These are phyloP conservation scores for Heliconius charithonia DNA, from an alignment of 2,888 invertebrate genomes.

Conservation along the genomic window DNA sequence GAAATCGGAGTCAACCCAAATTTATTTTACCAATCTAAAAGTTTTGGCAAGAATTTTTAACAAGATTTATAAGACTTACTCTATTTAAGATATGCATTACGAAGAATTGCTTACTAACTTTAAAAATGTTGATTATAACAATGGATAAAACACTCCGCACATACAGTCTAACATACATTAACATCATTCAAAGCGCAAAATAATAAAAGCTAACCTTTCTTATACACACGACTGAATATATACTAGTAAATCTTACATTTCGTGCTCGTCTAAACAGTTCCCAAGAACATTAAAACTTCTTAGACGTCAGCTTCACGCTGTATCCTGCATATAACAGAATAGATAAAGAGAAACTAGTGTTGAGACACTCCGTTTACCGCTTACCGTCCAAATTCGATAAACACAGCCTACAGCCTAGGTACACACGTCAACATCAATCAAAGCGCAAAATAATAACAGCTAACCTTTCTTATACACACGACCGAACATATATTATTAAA, in stretches of 20 bases:
- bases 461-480: constrained; percentile 11
- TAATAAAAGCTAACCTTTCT: constrained; percentile 23
- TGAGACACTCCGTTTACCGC: too few relatives aligned
- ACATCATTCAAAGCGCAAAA: constrained; percentile 25
- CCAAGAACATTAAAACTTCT: constrained; percentile 35
- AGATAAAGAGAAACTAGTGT: too few relatives aligned
- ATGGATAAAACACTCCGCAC: neutral
- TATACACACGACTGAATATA: neutral
- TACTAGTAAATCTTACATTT: constrained; percentile 28
- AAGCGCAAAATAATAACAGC: constrained; percentile 18
- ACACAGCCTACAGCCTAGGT: too few relatives aligned
- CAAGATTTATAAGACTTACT: too few relatives aligned
- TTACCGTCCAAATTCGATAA: too few relatives aligned
- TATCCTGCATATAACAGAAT: too few relatives aligned
- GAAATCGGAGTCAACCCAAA: neutral
- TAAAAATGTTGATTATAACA: neutral
- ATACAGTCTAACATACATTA: neutral
- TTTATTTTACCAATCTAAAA: too few relatives aligned
- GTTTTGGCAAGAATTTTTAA: too few relatives aligned
- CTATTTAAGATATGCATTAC: too few relatives aligned
- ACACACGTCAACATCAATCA: constrained; percentile 19
- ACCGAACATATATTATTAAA: constrained; percentile 5
- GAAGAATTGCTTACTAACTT: neutral
- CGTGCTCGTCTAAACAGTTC: constrained; percentile 34
- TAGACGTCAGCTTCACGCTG: too few relatives aligned